phyloP scores from a whole-genome alignment of 2,888 invertebrate genomes.

The Tiphia femorata region DNA sequence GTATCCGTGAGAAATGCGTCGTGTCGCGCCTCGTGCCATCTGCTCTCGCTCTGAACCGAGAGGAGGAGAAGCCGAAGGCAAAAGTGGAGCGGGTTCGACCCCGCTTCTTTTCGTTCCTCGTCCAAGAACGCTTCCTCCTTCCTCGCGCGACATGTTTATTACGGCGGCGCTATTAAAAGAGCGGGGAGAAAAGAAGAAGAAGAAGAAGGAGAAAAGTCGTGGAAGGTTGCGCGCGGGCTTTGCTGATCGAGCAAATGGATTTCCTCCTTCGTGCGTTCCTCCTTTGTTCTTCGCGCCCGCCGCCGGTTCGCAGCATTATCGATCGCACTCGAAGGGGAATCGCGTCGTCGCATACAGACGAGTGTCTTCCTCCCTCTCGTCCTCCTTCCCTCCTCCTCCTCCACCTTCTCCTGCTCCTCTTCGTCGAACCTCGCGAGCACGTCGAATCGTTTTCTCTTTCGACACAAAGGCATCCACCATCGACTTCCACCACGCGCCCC shows the following conservation, averaged over 20 bases:
- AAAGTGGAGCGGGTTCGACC: not conserved
- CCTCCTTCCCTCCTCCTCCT: not conserved
- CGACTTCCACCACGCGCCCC: not conserved
- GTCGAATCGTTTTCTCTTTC: too few relatives aligned
- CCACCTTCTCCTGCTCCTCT: too few relatives aligned
- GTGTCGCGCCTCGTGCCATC: too few relatives aligned
- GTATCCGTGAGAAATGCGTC: too few relatives aligned
- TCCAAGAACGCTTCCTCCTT: not conserved
- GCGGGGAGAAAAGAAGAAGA: not conserved
- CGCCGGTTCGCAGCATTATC: slow-evolving; percentile 31
- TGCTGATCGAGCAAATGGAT: slow-evolving; percentile 8
- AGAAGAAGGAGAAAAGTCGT: not conserved
- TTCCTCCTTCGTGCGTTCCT: not conserved
- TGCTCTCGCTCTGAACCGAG: too few relatives aligned
- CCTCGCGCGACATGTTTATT: not conserved
- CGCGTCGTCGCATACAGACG: slow-evolving; percentile 23
- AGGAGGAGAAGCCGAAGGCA: too few relatives aligned
- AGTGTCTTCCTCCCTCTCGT: slow-evolving; percentile 24
- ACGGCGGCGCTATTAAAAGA: too few relatives aligned
- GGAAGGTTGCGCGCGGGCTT: not conserved
- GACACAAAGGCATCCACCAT: not conserved
- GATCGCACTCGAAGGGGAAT: slow-evolving; percentile 22
- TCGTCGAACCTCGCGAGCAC: too few relatives aligned
- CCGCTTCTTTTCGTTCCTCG: not conserved
- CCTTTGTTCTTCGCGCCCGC: slow-evolving; percentile 30